phyloP scores from a whole-genome alignment of 2,888 invertebrate species.

The Litoditis marina region DNA sequence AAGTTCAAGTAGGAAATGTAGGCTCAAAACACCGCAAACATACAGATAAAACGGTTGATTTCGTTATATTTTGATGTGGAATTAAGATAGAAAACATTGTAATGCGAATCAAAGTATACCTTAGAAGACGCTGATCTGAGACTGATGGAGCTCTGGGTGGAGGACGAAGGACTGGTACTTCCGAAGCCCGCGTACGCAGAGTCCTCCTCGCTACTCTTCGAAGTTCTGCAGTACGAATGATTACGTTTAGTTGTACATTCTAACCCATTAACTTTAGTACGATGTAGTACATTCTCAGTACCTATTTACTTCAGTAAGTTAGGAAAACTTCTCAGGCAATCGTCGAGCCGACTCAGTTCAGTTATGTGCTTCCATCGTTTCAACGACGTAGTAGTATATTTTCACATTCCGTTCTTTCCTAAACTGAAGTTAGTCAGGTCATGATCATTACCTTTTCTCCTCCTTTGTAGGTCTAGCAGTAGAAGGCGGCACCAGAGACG shows the following conservation, averaged over 20 bases:
- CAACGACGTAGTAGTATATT: background rate
- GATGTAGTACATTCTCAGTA: too few species aligned
- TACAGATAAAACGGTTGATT: background rate
- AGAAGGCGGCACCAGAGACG: too few species aligned
- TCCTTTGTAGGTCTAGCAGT: too few species aligned
- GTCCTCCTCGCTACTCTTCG: constrained; percentile 45
- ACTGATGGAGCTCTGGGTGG: constrained; percentile 37
- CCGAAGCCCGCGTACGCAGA: constrained; percentile 49
- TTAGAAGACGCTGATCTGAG: constrained; percentile 39
- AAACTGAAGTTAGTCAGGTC: too few species aligned
- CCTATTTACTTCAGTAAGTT: too few species aligned
- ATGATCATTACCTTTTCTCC: constrained; percentile 10
- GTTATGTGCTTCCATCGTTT: too few species aligned
- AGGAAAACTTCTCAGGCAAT: too few species aligned
- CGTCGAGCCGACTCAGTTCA: too few species aligned
- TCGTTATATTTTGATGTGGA: background rate
- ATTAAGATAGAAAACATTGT: background rate
- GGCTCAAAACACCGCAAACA: background rate
- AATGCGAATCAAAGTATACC: constrained; percentile 2
- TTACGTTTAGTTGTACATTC: background rate
- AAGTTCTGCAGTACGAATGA: constrained; percentile 18
- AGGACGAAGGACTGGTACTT: constrained; percentile 43
- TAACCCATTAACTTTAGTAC: background rate
- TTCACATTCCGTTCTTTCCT: background rate
- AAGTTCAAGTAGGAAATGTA: background rate